Evolutionary conservation across 2,888 invertebrate genomes (phyloP), one percentile per base, ranked within the genome.

Genomic region (Tholera decimalis): DNA sequence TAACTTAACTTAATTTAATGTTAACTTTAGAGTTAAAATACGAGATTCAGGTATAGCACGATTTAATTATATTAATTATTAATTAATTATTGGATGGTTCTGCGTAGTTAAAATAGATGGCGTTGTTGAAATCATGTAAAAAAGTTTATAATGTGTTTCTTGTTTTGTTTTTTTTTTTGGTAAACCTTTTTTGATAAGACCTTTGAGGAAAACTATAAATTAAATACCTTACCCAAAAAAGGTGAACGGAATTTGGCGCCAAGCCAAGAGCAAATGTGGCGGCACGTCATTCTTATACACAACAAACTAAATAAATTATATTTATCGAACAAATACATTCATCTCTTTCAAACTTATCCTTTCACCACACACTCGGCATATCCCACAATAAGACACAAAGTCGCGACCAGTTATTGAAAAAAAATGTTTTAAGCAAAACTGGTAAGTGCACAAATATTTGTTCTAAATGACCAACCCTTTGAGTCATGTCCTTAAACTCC

Each of bases 351-450:
- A 61, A 56, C 35, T 65, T 65, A 58, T 57, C 58, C 55, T 73
- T 79, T 77, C 56, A 68, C 74, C 61, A 41, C 37, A 46, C 22
- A 58, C 56, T 66, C 59, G 58, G n/a, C 64, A 59, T 55, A 60
- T 61, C 51, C 57, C 39, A 43, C 49, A 35, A 47, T 53, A 51
- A 47, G 35, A 44, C 53, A 59, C 46, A 3, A 20, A 37, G 7
- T 43, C 37, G 47, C 41, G 24, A 39, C 9, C n/a, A n/a, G 43
- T 9, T 18, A 15, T 47, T 56, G 15, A 8, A 18, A 49, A 30
- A 22, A 50, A 70, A 77, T 72, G 73, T 50, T 73, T 33, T 1
- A 18, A 61, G 37, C n/a, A 20, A 57, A 71, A 46, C 15, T 35
- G 35, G 46, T 39, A 44, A 58, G 22, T 28, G 13, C 9, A 30